Conservation (phyloP, 1,140 invertebrate genomes). For the Tribolium castaneum region DNA sequence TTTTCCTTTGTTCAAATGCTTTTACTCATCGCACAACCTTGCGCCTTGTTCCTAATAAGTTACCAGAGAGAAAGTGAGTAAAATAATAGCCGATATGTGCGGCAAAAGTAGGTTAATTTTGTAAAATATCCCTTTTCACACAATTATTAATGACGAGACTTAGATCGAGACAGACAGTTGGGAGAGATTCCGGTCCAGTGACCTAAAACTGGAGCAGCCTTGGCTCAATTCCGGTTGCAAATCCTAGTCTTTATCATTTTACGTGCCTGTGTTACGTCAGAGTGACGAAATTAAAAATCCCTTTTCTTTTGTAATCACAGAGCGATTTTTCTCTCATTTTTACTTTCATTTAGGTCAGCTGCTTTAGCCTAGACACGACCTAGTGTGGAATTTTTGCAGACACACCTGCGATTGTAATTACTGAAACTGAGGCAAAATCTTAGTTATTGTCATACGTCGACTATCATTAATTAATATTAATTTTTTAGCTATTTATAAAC, state of each 20-base stretch:
- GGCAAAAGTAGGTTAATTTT: constrained; percentile 15
- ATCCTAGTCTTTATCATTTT: not conserved
- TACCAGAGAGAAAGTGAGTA: constrained; percentile 22
- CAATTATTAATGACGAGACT: no score
- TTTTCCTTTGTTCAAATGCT: not conserved
- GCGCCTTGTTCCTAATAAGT: constrained; percentile 11
- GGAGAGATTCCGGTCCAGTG: constrained; percentile 9
- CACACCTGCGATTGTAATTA: not conserved
- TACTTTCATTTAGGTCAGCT: not conserved
- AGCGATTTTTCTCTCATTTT: not conserved
- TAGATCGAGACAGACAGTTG: no score
- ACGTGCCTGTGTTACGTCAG: not conserved
- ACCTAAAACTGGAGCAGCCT: constrained; percentile 29
- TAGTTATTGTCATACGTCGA: not conserved
- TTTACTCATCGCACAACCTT: constrained; percentile 20
- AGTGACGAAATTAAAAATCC: not conserved
- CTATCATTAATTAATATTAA: not conserved
- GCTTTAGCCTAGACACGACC: not conserved
- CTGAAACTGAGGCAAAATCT: not conserved
- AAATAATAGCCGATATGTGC: not conserved
- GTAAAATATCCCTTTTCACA: constrained; percentile 11
- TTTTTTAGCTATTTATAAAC: no score
- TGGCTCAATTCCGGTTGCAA: constrained; percentile 27
- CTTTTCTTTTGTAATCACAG: not conserved
- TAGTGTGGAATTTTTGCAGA: not conserved